A percentile compares a stretch with the other conserved stretches of the same genome.
Conservation (phyloP, 2,888 invertebrate genomes). For the Cosmopolites sordidus region DNA sequence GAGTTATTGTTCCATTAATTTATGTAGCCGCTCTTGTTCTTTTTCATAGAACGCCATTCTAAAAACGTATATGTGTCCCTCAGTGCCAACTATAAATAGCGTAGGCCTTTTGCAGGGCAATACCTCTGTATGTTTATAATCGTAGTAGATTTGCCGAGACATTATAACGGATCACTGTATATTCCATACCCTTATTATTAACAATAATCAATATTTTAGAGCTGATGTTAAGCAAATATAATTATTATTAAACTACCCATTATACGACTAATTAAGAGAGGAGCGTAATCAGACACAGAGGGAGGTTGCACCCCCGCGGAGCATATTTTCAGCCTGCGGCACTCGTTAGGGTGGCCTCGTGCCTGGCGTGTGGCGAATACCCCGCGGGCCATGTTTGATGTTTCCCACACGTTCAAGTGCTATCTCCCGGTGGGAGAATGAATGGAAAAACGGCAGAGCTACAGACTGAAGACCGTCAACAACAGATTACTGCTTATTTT, state of each 20-base stretch:
- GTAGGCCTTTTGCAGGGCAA: too few species aligned
- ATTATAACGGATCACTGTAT: too few species aligned
- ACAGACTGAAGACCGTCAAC: conserved; percentile 30
- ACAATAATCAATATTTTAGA: too few species aligned
- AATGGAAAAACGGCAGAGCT: conserved; percentile 13
- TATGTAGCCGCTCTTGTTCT: too few species aligned
- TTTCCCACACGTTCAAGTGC: conserved; percentile 45
- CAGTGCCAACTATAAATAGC: too few species aligned
- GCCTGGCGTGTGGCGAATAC: conserved; percentile 21
- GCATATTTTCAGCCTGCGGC: not conserved
- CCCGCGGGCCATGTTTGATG: conserved; percentile 41
- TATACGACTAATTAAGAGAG: not conserved
- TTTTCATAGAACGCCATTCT: too few species aligned
- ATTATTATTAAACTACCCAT: not conserved
- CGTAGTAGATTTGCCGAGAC: too few species aligned
- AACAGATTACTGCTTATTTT: conserved; percentile 13
- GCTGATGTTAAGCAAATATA: not conserved
- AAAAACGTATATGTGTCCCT: too few species aligned
- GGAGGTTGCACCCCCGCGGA: not conserved
- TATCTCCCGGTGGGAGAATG: conserved; percentile 33
- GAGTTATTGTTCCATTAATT: too few species aligned
- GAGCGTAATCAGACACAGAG: not conserved
- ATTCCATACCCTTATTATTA: too few species aligned
- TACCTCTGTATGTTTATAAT: too few species aligned
- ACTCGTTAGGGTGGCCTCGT: conserved; percentile 17